Conservation (phyloP, 2,113 vertebrate species). For the Ellobius talpinus region DNA sequence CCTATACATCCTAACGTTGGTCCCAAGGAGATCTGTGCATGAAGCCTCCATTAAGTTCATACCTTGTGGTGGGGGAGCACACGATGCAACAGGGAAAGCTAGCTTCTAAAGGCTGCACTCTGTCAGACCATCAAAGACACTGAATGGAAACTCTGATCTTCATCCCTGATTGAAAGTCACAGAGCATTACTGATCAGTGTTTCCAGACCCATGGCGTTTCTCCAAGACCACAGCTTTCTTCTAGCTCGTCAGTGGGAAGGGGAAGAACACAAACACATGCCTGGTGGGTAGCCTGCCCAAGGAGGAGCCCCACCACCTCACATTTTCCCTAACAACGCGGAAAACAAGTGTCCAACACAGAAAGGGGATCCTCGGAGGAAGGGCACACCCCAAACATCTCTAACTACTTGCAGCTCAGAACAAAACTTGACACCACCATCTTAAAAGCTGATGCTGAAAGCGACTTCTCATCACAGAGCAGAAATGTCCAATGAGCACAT, state of each 20-base stretch:
- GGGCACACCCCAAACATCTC: not conserved
- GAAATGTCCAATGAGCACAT: not conserved
- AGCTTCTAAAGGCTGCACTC: not conserved
- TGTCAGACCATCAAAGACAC: conserved; percentile 13
- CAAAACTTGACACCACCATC: not conserved
- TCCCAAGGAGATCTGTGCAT: not conserved
- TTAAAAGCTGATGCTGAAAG: not conserved
- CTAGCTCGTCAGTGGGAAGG: conserved; percentile 44
- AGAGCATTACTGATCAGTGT: not conserved
- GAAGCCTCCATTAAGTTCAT: not conserved
- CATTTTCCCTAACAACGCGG: not conserved
- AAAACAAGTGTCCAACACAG: not conserved
- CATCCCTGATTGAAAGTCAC: conserved; percentile 62
- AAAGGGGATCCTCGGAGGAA: not conserved
- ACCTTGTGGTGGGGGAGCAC: fast-evolving
- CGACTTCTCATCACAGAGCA: not conserved
- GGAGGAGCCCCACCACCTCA: conserved; percentile 2
- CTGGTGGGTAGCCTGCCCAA: not conserved
- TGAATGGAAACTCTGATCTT: conserved; percentile 1
- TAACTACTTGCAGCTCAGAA: not conserved
- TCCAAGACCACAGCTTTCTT: conserved; percentile 13
- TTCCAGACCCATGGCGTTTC: conserved; percentile 69
- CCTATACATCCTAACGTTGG: not conserved
- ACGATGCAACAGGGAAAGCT: not conserved
- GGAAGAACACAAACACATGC: not conserved